Base-by-base conservation (phyloP, 53 echinoderm and acorn worm genomes). In the Crossaster papposus region DNA sequence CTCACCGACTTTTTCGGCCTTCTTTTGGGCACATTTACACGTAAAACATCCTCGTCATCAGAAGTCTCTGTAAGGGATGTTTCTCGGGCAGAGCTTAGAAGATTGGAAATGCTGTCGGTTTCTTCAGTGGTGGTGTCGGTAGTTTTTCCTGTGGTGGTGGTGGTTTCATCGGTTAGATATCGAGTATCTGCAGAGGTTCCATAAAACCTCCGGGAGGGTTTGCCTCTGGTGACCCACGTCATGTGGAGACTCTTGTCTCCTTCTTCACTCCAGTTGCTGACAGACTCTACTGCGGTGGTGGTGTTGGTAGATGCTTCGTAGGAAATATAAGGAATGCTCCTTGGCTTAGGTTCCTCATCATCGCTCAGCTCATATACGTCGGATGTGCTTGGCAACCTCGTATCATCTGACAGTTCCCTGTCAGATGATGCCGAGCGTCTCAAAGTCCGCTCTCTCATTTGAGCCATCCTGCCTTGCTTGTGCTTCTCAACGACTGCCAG, bases 401-500 rank as follows among this genome's bases (percentile, higher is more conserved):
- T 0, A 29, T 24, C 36, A 29, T 36, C 5, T 33, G 14, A n/a
- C 84, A 30, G 73, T 53, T 86, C 36, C n/a, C 54, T n/a, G 37
- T 33, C 26, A n/a, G 77, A 58, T 29, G 85, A 24, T 18, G 64
- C 58, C 20, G 33, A 4, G 36, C 72, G 44, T 62, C 74, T 81
- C 33, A 50, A 29, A n/a, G 37, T 87, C 29, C 81, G 72, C 68
- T 90, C 71, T 64, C 65, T 70, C 65, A 62, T 86, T 30, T 23
- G 62, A 28, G 80, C 78, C 29, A 86, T 36, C 55, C 93, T 72
- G 13, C 81, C 64, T 77, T 90, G 81, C 51, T 88, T 93, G 63
- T 93, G 93, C 44, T 74, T 74, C 30, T 80, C 81, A 2, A 93
- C 75, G 15, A 93, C 87, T 2, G 90, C 91, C 70, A 93, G 81